These are phyloP conservation scores for Amblyteles armatorius DNA, from an alignment of 2,888 invertebrate genomes.

Conservation along the genomic window DNA sequence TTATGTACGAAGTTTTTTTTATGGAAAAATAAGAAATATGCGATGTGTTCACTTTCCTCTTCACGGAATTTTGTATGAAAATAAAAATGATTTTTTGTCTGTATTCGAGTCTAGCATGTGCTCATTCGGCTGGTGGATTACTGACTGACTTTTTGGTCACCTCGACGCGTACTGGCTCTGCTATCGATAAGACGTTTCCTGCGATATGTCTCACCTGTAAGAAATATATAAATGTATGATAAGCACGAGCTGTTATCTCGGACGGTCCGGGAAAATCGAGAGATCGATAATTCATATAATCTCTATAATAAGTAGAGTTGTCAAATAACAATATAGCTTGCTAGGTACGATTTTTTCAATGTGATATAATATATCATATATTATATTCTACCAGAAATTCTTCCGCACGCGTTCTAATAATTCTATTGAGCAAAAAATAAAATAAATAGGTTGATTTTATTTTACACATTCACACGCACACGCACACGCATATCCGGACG, in stretches of 20 bases:
- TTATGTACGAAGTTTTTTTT: neutral
- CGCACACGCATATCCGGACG: too few species aligned
- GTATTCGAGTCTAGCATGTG: constrained; percentile 8
- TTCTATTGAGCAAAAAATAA: neutral
- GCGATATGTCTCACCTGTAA: constrained; percentile 61
- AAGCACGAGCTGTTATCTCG: constrained; percentile 42
- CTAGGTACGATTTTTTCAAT: too few species aligned
- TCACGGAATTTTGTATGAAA: neutral
- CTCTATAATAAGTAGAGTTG: too few species aligned
- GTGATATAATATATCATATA: too few species aligned
- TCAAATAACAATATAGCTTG: too few species aligned
- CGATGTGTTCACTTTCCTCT: constrained; percentile 2
- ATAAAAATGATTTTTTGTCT: neutral
- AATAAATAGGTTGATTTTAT: too few species aligned
- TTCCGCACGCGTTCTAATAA: neutral
- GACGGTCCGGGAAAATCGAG: neutral
- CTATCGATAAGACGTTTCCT: constrained; percentile 49
- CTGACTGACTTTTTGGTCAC: neutral
- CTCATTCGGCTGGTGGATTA: neutral
- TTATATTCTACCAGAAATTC: neutral
- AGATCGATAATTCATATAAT: constrained; percentile 12
- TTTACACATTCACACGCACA: too few species aligned
- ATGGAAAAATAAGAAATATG: neutral
- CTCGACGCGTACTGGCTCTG: constrained; percentile 30
- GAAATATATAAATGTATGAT: constrained; percentile 54